phyloP scores from a whole-genome alignment of 1,140 invertebrate genomes.

The Centruroides sculpturatus region DNA sequence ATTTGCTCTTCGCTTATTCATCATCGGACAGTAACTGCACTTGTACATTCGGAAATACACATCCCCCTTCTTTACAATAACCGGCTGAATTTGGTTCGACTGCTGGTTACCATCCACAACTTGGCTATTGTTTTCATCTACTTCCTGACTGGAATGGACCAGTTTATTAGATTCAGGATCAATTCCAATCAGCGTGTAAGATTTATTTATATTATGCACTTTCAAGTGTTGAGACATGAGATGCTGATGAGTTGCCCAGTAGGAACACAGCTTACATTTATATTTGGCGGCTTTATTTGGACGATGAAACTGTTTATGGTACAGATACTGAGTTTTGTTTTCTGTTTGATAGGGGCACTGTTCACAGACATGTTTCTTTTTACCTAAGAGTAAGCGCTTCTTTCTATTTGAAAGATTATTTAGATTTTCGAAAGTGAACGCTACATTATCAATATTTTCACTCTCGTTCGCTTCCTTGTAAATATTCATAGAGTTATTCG shows the following conservation, averaged over 20 bases:
- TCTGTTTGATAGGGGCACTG: constrained; percentile 64
- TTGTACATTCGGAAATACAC: constrained; percentile 69
- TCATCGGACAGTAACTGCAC: constrained; percentile 68
- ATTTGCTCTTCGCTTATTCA: constrained; percentile 50
- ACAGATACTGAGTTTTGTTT: constrained; percentile 65
- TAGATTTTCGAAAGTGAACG: not conserved
- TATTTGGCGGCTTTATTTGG: constrained; percentile 41
- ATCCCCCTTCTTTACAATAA: constrained; percentile 53
- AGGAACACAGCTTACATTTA: constrained; percentile 63
- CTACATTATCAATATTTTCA: constrained; percentile 13
- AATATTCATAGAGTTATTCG: too few species aligned
- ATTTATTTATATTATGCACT: constrained; percentile 46
- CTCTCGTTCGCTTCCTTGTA: not conserved
- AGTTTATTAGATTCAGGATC: not conserved
- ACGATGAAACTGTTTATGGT: constrained; percentile 71
- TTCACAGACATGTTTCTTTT: constrained; percentile 43
- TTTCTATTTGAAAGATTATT: not conserved
- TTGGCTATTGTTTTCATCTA: not conserved
- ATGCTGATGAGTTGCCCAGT: constrained; percentile 63
- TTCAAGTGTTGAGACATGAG: constrained; percentile 59
- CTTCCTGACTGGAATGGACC: not conserved
- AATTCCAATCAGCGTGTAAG: not conserved
- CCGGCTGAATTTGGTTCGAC: constrained; percentile 21
- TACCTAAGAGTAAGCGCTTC: not conserved
- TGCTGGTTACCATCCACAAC: not conserved